phyloP scores from a whole-genome alignment of 2,113 vertebrate species.

The Hiodon alosoides region DNA sequence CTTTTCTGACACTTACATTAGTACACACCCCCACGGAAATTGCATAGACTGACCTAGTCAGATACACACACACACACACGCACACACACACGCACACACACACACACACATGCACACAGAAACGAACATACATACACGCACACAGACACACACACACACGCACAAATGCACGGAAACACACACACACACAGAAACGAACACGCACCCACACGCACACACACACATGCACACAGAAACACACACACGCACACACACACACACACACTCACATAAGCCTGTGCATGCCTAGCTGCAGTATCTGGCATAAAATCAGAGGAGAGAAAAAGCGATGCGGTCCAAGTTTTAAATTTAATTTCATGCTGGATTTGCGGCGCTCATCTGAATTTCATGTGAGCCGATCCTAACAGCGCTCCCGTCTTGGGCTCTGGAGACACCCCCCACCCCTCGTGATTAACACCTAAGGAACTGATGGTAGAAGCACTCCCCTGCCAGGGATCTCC shows the following conservation, averaged over 20 bases:
- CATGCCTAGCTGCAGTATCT: slow-evolving; percentile 13
- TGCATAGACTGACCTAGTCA: no score
- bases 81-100: slow-evolving; percentile 18
- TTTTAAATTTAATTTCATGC: slow-evolving; percentile 72
- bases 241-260: neutral
- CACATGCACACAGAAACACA: slow-evolving; percentile 11
- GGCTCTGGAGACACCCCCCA: slow-evolving; percentile 3
- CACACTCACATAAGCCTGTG: slow-evolving; percentile 3
- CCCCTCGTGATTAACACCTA: no score
- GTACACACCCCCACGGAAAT: no score
- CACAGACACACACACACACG: neutral
- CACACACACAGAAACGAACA: neutral
- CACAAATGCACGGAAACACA: neutral
- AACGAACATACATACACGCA: no score
- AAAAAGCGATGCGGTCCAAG: slow-evolving; percentile 51
- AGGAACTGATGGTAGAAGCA: no score
- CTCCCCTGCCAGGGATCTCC: no score
- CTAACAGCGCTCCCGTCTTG: slow-evolving; percentile 56
- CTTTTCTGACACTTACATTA: no score
- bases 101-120: slow-evolving; percentile 12
- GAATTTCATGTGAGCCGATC: slow-evolving; percentile 61
- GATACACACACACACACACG: no score
- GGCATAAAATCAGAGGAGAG: slow-evolving; percentile 24
- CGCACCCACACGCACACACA: slow-evolving; percentile 4
- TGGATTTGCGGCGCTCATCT: slow-evolving; percentile 69